phyloP scores from a whole-genome alignment of 2,888 invertebrate genomes.

The Tillus elongatus region DNA sequence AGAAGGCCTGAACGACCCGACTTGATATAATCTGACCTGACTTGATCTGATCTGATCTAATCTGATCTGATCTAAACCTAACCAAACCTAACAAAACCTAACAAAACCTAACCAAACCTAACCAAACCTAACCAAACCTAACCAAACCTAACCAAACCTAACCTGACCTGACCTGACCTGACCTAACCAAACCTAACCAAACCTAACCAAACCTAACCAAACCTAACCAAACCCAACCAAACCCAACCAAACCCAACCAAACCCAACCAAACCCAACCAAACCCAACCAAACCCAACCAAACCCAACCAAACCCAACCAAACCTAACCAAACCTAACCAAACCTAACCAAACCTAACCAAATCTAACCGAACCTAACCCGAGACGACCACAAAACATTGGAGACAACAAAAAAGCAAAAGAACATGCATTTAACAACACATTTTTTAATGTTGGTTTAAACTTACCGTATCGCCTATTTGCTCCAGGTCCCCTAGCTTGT shows the following conservation, averaged over 20 bases:
- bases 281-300: slow-evolving; percentile 18
- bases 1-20: no score
- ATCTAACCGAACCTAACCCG: slow-evolving; percentile 20
- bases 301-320: slow-evolving; percentile 19
- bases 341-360: slow-evolving; percentile 19
- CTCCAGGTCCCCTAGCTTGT: no score
- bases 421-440: no score
- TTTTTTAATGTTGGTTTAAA: no score
- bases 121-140: slow-evolving; percentile 7
- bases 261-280: slow-evolving; percentile 18
- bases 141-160: slow-evolving; percentile 12
- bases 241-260: slow-evolving; percentile 10
- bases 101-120: slow-evolving; percentile 6
- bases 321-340: slow-evolving; percentile 19
- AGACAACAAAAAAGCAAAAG: no score
- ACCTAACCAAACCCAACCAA: slow-evolving; percentile 5
- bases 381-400: no score
- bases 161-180: slow-evolving; percentile 10
- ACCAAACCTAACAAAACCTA: slow-evolving; percentile 6
- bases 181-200: slow-evolving; percentile 4
- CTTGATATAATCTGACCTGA: slow-evolving; percentile 13
- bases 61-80: no score
- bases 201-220: slow-evolving; percentile 6
- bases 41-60: slow-evolving; percentile 4
- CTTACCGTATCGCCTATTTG: no score